Evolutionary conservation across 2,797 vertebrate species (phyloP).

Genomic region (Gymnocypris eckloni): DNA sequence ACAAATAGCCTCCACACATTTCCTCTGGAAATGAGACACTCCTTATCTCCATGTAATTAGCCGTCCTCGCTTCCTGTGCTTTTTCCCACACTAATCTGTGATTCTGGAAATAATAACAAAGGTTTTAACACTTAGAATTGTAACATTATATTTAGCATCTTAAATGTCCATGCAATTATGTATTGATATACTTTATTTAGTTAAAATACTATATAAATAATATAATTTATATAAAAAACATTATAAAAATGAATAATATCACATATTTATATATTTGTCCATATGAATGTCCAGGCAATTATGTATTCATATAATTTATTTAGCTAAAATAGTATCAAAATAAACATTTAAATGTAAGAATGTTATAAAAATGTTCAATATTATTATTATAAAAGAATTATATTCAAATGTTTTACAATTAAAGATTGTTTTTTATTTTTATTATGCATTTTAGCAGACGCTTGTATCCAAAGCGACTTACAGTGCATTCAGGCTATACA

Average conservation of each 20-base stretch:
- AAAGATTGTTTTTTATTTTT: too few species aligned
- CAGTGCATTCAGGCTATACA: too few species aligned
- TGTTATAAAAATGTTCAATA: not conserved
- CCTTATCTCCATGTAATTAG: conserved; percentile 23
- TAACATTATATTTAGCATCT: not conserved
- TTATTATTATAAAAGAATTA: not conserved
- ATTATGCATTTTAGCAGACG: too few species aligned
- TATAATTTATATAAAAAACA: not conserved
- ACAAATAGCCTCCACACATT: conserved; percentile 37
- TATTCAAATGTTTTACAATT: not conserved
- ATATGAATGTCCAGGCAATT: not conserved
- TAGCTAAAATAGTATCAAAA: not conserved
- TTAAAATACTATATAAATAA: not conserved
- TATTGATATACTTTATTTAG: not conserved
- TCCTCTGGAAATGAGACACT: conserved; percentile 32
- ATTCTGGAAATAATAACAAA: conserved; percentile 7
- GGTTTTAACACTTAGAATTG: not conserved
- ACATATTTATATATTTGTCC: too few species aligned
- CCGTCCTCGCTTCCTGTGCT: conserved; percentile 14
- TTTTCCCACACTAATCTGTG: conserved; percentile 23
- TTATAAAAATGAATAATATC: too few species aligned
- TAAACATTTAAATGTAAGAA: not conserved
- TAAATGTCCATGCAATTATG: not conserved
- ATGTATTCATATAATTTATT: not conserved
- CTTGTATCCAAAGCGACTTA: too few species aligned